A percentile compares a stretch with the other conserved stretches of the same genome.
These are phyloP conservation scores for Passerina amoena DNA, from an alignment of 2,113 vertebrate genomes.

Conservation along the genomic window DNA sequence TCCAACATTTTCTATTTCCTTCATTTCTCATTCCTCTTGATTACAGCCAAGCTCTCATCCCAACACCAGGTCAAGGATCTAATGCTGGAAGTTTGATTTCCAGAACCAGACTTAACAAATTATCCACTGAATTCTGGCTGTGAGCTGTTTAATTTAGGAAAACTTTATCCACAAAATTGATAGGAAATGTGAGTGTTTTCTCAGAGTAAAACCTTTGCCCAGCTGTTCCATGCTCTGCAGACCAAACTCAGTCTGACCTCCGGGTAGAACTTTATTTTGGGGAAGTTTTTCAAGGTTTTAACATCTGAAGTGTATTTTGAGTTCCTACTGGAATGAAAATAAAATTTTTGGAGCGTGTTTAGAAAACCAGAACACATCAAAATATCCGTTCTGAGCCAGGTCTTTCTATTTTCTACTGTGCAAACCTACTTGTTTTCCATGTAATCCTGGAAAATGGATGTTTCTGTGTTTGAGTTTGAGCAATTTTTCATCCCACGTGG, in stretches of 20 bases:
- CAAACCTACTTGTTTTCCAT: not conserved
- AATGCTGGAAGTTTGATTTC: not conserved
- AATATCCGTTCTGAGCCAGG: not conserved
- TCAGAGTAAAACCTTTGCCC: not conserved
- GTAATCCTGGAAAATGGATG: not conserved
- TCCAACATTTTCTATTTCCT: not conserved
- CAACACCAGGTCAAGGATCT: not conserved
- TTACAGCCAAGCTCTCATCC: not conserved
- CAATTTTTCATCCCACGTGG: not conserved
- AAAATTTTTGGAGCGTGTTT: not conserved
- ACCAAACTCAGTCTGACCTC: not conserved
- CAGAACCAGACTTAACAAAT: not conserved
- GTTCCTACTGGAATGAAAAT: not conserved
- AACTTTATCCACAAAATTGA: not conserved
- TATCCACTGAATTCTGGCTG: not conserved
- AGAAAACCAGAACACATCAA: not conserved
- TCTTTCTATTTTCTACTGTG: not conserved
- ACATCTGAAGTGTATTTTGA: not conserved
- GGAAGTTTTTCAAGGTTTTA: not conserved
- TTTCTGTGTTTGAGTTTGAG: not conserved
- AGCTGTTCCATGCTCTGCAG: not conserved
- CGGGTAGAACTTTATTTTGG: not conserved
- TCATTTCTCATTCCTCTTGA: not conserved
- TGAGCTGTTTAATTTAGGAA: not conserved
- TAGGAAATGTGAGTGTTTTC: not conserved